phyloP scores from a whole-genome alignment of 2,888 invertebrate species.

The Pyrrhosoma nymphula region DNA sequence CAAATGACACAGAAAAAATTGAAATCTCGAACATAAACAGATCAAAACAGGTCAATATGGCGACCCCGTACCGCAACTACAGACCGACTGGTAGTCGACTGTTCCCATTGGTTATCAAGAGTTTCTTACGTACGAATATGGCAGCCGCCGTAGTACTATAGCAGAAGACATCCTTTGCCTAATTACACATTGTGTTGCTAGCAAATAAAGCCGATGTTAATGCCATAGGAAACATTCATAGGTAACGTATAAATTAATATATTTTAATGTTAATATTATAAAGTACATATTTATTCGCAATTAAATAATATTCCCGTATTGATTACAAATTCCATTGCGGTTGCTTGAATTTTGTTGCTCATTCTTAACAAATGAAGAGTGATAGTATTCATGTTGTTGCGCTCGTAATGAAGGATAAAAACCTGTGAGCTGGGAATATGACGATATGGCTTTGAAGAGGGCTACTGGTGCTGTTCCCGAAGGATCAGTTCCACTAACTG shows the following conservation, averaged over 20 bases:
- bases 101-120: constrained; percentile 62
- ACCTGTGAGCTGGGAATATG: not conserved
- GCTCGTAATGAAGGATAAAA: not conserved
- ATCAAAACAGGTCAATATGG: constrained; percentile 64
- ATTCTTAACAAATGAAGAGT: constrained; percentile 57
- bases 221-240: not conserved
- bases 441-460: constrained; percentile 19
- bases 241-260: not conserved
- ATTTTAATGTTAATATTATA: not conserved
- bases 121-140: constrained; percentile 51
- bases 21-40: constrained; percentile 64
- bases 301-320: constrained; percentile 28
- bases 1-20: constrained; percentile 61
- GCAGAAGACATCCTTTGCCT: constrained; percentile 50
- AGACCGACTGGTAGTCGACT: constrained; percentile 59
- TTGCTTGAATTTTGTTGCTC: constrained; percentile 33
- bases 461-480: constrained; percentile 79
- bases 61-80: constrained; percentile 65
- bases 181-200: not conserved
- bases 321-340: constrained; percentile 51
- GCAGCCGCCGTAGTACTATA: constrained; percentile 52
- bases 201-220: not conserved
- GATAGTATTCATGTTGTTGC: constrained; percentile 26
- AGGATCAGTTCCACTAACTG: constrained; percentile 82
- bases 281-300: not conserved